Percentiles rank a stretch among this genome's conserved stretches.
Evolutionary conservation across 2,797 vertebrate species (phyloP).

Genomic region (Ara ararauna): DNA sequence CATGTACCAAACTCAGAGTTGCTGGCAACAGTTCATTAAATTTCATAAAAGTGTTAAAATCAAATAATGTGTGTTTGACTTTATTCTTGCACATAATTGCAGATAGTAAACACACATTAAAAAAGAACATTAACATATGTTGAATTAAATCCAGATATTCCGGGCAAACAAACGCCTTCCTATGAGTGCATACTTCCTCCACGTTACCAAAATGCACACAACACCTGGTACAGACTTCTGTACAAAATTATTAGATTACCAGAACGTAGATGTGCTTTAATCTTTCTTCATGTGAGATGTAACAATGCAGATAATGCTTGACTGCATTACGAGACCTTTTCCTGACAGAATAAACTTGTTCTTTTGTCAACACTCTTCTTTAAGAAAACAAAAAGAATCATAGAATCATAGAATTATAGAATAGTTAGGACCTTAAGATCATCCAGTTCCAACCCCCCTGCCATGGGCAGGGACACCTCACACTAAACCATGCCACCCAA

Average conservation of each 20-base stretch:
- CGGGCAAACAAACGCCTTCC: neutral
- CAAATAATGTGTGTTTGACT: neutral
- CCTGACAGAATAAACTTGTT: neutral
- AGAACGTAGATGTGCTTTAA: neutral
- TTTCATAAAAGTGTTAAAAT: neutral
- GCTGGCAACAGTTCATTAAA: neutral
- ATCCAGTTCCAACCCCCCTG: too few relatives aligned
- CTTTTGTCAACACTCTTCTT: neutral
- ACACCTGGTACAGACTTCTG: neutral
- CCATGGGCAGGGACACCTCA: too few relatives aligned
- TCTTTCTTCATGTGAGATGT: neutral
- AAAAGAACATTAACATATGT: neutral
- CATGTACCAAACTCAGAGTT: neutral
- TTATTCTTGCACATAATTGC: neutral
- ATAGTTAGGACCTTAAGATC: too few relatives aligned
- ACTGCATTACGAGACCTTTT: neutral
- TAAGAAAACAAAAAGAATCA: neutral
- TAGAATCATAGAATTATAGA: too few relatives aligned
- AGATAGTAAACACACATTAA: neutral
- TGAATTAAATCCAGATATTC: neutral
- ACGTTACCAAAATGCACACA: neutral
- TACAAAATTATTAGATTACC: neutral
- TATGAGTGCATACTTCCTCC: neutral
- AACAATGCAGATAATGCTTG: neutral
- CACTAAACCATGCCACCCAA: too few relatives aligned